Evolutionary conservation across 2,888 invertebrate species (phyloP), one percentile per base, ranked within the genome.

Genomic region (Pemphredon lugubris): DNA sequence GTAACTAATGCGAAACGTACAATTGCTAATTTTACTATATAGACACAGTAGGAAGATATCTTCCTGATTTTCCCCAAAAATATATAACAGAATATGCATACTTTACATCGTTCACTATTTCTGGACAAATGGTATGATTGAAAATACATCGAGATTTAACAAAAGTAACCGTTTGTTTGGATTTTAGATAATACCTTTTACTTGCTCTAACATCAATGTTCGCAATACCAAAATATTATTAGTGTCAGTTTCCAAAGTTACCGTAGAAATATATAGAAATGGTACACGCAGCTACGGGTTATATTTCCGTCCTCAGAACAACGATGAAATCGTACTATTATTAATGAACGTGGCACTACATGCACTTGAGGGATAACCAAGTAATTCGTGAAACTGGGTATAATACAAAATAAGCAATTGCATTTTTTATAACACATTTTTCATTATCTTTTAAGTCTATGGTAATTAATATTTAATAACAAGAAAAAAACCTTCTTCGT

Each of bases 391-490:
- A 76, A 75, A 76, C 50, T 79, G 76, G 75, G 74, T 76, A 67
- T 57, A 70, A 75, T 79, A 82, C 54, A 84, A 85, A 86, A 86
- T 81, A 84, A 84, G 80, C 82, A 78, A 79, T 85, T 66, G 82
- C 79, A 82, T 69, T 85, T 88, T 88, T 86, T 84, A 88, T 87
- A 88, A 89, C 88, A 88, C 88, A 86, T 89, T 87, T 87, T 88
- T 89, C 87, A 86, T 88, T 88, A 86, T 86, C 87, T 86, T 86
- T 85, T 87, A 88, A 86, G 86, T 87, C 86, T 89, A 88, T 87
- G 87, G 84, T 88, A 88, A 86, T 86, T 87, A 86, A 89, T 81
- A 77, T 86, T 88, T 87, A 88, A 89, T 87, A 89, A 89, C 87
- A 89, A 89, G 88, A 87, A 87, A 87, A 86, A 87, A 87, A 84